Percentiles rank a stretch among this genome's conserved stretches.
phyloP scores from a whole-genome alignment of 1,140 invertebrate species.

The Acromyrmex echinatior region DNA sequence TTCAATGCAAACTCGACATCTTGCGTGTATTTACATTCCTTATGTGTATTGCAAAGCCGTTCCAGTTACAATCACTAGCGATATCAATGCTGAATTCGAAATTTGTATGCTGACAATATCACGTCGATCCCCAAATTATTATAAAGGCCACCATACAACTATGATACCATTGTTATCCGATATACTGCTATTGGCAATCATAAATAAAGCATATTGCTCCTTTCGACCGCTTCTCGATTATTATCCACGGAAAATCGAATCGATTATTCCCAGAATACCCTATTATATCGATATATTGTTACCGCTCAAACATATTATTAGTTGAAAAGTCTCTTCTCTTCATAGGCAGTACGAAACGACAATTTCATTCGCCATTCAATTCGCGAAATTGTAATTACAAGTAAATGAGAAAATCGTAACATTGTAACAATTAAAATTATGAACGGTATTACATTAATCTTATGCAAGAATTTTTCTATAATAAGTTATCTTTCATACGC shows the following conservation, averaged over 20 bases:
- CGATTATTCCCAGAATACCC: conserved; percentile 48
- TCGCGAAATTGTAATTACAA: conserved; percentile 3
- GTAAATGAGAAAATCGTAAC: neutral
- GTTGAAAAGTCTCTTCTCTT: conserved; percentile 21
- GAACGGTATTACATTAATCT: neutral
- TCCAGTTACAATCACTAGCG: neutral
- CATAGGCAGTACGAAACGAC: neutral
- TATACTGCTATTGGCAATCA: conserved; percentile 32
- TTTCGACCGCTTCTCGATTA: conserved; percentile 43
- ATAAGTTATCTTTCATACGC: neutral
- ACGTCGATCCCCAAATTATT: conserved; percentile 37
- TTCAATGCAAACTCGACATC: neutral
- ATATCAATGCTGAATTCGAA: conserved; percentile 45
- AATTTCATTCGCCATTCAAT: conserved; percentile 13
- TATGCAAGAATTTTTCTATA: neutral
- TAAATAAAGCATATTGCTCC: conserved; percentile 47
- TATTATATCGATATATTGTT: conserved; percentile 61
- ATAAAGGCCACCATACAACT: neutral
- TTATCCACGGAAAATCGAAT: conserved; percentile 61
- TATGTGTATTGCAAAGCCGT: neutral
- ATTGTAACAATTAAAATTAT: conserved; percentile 4
- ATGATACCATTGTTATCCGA: neutral
- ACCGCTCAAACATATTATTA: conserved; percentile 52
- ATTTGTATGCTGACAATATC: conserved; percentile 47
- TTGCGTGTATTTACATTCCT: neutral